Conservation (phyloP, 2,888 invertebrate genomes). For the Heliconius erato region DNA sequence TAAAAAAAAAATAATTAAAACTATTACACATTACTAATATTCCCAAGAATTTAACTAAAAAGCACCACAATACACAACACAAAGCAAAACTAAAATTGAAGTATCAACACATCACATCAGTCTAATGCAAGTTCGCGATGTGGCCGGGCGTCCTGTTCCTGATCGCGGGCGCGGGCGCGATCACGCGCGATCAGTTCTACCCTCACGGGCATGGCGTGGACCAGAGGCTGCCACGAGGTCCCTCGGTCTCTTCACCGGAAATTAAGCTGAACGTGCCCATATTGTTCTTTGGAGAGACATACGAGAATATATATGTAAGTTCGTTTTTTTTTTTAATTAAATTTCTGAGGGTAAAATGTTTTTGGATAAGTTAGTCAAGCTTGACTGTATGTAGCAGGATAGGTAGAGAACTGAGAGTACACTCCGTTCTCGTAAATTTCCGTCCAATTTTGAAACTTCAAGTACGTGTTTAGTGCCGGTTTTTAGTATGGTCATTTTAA, state of each 20-base stretch:
- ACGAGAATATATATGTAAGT: constrained; percentile 85
- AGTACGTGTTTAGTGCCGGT: no score
- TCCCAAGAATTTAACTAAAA: background rate
- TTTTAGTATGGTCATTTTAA: background rate
- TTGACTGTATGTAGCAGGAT: background rate
- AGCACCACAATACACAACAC: background rate
- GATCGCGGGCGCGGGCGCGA: constrained; percentile 68
- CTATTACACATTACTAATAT: background rate
- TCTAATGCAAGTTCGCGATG: constrained; percentile 66
- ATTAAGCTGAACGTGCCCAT: constrained; percentile 89
- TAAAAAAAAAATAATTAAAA: background rate
- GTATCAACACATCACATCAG: constrained; percentile 60
- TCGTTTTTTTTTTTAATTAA: background rate
- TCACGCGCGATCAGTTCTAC: constrained; percentile 86
- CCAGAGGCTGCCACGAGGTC: constrained; percentile 81
- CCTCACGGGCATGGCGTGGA: constrained; percentile 86
- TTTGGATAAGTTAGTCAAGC: background rate
- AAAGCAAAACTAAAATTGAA: background rate
- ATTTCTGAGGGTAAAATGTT: background rate
- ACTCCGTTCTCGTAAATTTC: background rate
- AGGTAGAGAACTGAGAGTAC: background rate
- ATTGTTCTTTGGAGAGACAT: constrained; percentile 91
- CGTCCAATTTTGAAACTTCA: no score
- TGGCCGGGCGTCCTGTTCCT: constrained; percentile 76
- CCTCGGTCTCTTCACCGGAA: constrained; percentile 89